phyloP scores from a whole-genome alignment of 2,113 vertebrate genomes.

The Serranochromis macrocephalus region DNA sequence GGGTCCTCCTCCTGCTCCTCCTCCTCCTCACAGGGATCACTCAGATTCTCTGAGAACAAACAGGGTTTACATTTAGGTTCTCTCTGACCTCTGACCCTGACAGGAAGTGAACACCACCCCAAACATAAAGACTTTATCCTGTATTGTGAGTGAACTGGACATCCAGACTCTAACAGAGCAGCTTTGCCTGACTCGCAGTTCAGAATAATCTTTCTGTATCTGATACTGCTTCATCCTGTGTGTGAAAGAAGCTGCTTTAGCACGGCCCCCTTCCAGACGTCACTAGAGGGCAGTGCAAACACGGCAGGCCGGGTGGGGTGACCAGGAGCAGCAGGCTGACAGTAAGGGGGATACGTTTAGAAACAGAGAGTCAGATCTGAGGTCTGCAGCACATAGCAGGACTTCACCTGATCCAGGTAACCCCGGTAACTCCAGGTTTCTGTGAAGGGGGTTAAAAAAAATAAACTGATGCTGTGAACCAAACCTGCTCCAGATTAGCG shows the following conservation, averaged over 20 bases:
- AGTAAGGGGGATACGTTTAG: neutral
- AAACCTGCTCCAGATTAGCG: neutral
- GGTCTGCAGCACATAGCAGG: neutral
- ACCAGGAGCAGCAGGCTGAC: neutral
- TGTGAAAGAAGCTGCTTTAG: neutral
- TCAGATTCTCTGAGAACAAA: slow-evolving; percentile 14
- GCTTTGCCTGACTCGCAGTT: neutral
- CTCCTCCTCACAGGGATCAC: neutral
- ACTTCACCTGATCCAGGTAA: neutral
- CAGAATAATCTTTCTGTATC: neutral
- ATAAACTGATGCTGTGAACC: neutral
- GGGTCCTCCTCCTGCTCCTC: neutral
- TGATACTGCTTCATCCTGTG: neutral
- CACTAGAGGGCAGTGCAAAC: neutral
- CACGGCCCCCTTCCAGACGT: neutral
- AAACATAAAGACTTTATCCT: neutral
- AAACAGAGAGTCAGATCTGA: neutral
- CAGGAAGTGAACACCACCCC: neutral
- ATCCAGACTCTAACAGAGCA: neutral
- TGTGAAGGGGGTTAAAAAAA: neutral
- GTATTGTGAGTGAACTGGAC: neutral
- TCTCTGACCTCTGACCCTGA: neutral
- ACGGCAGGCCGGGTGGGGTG: neutral
- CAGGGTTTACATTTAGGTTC: neutral
- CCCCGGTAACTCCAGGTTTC: neutral